Evolutionary conservation across 2,797 vertebrate genomes (phyloP).

Genomic region (Pempheris klunzingeri): DNA sequence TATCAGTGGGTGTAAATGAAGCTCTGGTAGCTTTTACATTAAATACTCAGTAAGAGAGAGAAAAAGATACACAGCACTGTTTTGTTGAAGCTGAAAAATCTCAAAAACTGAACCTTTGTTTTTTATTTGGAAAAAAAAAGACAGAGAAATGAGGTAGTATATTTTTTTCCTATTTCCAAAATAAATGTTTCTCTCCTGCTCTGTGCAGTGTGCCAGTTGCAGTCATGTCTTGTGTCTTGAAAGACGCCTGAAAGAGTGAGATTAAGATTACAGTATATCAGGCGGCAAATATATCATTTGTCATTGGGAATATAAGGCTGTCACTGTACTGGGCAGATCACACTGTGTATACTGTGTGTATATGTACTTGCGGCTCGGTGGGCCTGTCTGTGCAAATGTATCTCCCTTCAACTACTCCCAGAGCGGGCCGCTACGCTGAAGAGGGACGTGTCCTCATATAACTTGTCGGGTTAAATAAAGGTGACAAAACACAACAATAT

Average conservation of each 20-base stretch:
- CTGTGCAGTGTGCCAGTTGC: conserved; percentile 2
- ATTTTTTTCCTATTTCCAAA: conserved; percentile 10
- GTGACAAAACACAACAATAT: conserved; percentile 11
- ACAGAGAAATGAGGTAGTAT: background rate
- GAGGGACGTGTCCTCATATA: conserved; percentile 32
- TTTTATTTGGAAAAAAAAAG: background rate
- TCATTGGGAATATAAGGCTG: conserved; percentile 43
- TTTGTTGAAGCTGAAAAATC: no score
- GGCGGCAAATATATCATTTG: conserved; percentile 58
- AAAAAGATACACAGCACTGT: background rate
- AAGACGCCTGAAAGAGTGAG: conserved; percentile 41
- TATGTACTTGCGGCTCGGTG: background rate
- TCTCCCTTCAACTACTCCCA: conserved; percentile 14
- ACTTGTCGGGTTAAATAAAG: conserved; percentile 19
- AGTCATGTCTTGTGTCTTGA: conserved; percentile 22
- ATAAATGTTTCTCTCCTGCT: conserved; percentile 21
- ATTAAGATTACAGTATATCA: conserved; percentile 60
- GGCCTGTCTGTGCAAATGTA: conserved; percentile 11
- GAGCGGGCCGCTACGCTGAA: conserved; percentile 2
- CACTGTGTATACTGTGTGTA: conserved; percentile 2
- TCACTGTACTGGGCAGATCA: conserved; percentile 35
- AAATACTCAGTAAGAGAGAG: conserved; percentile 10
- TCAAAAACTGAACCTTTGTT: conserved; percentile 8
- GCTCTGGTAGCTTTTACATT: conserved; percentile 1
- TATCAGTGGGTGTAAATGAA: background rate